These are phyloP conservation scores for Leucoma salicis DNA, from an alignment of 2,888 invertebrate species.

Conservation along the genomic window DNA sequence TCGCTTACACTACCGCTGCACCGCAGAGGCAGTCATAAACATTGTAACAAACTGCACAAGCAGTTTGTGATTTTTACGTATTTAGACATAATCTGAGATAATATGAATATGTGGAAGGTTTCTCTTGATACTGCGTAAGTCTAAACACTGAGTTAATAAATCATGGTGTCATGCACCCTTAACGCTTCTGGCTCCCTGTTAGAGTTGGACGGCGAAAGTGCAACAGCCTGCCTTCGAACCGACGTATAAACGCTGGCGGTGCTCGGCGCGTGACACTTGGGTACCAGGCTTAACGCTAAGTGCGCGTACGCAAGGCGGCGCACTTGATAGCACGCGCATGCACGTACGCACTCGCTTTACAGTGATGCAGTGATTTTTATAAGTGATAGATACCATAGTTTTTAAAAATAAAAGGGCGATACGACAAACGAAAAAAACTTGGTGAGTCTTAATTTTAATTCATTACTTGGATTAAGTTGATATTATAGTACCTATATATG, in stretches of 20 bases:
- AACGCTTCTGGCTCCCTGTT: conserved; percentile 4
- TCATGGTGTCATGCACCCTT: conserved; percentile 4
- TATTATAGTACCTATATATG: too few species aligned
- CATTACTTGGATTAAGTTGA: too few species aligned
- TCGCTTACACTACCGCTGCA: too few species aligned
- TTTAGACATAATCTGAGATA: too few species aligned
- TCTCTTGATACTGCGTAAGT: too few species aligned
- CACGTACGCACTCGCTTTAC: conserved; percentile 28
- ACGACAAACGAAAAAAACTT: conserved; percentile 31
- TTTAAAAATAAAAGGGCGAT: conserved; percentile 21
- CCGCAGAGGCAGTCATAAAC: too few species aligned
- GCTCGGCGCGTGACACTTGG: conserved; percentile 61
- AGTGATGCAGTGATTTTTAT: conserved; percentile 40
- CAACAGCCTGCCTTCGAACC: conserved; percentile 49
- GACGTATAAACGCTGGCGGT: conserved; percentile 64
- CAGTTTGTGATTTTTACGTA: too few species aligned
- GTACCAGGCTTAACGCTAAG: conserved; percentile 49
- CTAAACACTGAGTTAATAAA: too few species aligned
- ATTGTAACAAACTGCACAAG: too few species aligned
- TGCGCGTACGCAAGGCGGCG: conserved; percentile 43
- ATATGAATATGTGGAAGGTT: too few species aligned
- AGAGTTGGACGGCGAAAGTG: conserved; percentile 64
- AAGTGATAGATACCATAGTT: conserved; percentile 27
- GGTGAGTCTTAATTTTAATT: conserved; percentile 42
- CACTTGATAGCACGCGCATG: conserved; percentile 20